Base-by-base conservation (phyloP, 2,113 vertebrate genomes). In the Mixornis gularis region DNA sequence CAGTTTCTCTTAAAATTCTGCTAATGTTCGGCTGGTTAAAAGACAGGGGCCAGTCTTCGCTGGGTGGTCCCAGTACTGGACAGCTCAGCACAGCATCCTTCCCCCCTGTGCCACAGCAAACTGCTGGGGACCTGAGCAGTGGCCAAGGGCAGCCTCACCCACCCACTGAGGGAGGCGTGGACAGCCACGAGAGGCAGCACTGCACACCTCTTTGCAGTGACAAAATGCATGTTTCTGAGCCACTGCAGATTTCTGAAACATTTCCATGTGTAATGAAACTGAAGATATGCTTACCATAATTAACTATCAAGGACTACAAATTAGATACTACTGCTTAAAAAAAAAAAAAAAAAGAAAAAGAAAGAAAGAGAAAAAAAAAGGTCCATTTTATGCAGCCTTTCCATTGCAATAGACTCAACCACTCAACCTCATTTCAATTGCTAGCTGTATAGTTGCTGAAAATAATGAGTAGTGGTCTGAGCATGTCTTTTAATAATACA, bases 101-200 rank as follows among this genome's bases (percentile, higher is more conserved):
- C 24, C 12, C 72, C 36, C 19, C 2, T 4, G 24, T 1, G 2
- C 38, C 25, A 22, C 59, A 43, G 64, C 29, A 13, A 32, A 5
- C 19, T 9, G 44, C 52, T 43, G 69, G 36, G 36, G 74, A 36
- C 36, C 26, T 0, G 3, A 26, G 60, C 46, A 34, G 81, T 2
- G 1, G 55, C 0, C 0, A 51, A 60, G 63, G 52, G 41, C 78
- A 89, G 51, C 4, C 1, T 3, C 60, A 38, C 18, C 17, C n/a
- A 27, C 24, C 29, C 1, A 0, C 12, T 0, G 4, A 6, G 41
- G 51, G 34, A 43, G 22, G 12, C 2, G 16, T 0, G 3, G 52
- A 36, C 40, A 56, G 72, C 69, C 29, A 4, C 1, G 17, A 27
- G 14, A 65, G 56, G 34, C 86, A 51, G 51, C 4, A 11, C 22